Conservation (phyloP, 1,140 invertebrate genomes). For the Lordiphosa clarofinis region DNA sequence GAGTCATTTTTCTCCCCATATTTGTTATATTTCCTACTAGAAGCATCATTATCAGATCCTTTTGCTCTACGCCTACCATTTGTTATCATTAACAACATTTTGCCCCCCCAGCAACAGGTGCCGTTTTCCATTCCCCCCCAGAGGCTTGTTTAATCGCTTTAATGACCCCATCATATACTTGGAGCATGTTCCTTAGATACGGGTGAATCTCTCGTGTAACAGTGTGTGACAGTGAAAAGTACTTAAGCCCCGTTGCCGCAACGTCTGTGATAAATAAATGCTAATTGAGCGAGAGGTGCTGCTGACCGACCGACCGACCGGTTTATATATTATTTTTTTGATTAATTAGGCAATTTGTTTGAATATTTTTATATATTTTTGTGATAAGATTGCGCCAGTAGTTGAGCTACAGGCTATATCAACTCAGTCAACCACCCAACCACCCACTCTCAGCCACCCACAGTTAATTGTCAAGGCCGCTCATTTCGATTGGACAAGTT, state of each 20-base stretch:
- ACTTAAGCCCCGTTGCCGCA: constrained; percentile 15
- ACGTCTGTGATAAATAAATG: constrained; percentile 34
- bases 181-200: no score
- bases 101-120: no score
- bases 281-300: constrained; percentile 2
- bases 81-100: no score
- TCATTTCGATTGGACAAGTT: constrained; percentile 17
- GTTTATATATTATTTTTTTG: constrained; percentile 27
- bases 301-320: not conserved
- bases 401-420: constrained; percentile 3
- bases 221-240: no score
- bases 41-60: no score
- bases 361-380: constrained; percentile 22
- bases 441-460: constrained; percentile 6
- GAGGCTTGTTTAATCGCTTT: no score
- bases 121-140: no score
- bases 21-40: no score
- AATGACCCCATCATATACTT: no score
- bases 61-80: no score
- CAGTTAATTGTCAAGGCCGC: constrained; percentile 23
- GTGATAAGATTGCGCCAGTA: constrained; percentile 36
- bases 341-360: constrained; percentile 50
- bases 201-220: no score
- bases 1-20: no score
- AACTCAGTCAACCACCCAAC: not conserved